Percentiles rank a stretch among this genome's conserved stretches.
phyloP scores from a whole-genome alignment of 2,797 vertebrate genomes.

The Pygocentrus nattereri region DNA sequence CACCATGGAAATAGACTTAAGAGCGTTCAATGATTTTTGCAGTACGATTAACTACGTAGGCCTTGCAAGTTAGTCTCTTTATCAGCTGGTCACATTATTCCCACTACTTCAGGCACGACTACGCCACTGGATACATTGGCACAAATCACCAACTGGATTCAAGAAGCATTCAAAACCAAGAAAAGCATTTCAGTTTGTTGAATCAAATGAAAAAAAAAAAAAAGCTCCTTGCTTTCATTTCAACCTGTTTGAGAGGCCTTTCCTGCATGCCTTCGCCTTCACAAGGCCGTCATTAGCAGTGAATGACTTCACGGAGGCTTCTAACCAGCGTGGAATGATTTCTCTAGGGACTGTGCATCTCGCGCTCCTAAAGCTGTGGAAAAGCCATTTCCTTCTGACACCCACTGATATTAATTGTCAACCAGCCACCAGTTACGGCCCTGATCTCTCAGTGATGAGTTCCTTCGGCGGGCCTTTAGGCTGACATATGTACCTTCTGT shows the following conservation, averaged over 20 bases:
- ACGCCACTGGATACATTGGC: neutral
- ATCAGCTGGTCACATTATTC: too few species aligned
- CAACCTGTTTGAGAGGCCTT: neutral
- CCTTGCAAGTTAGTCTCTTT: too few species aligned
- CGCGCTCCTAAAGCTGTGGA: conserved; percentile 64
- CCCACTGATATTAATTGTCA: conserved; percentile 78
- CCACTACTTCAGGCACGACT: too few species aligned
- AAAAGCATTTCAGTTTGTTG: neutral
- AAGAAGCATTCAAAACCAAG: too few species aligned
- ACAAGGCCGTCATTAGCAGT: conserved; percentile 66
- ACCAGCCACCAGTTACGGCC: conserved; percentile 55
- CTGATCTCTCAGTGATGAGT: conserved; percentile 59
- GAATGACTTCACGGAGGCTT: conserved; percentile 69
- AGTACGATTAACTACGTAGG: too few species aligned
- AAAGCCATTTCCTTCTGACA: conserved; percentile 66
- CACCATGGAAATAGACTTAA: too few species aligned
- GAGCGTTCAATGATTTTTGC: too few species aligned
- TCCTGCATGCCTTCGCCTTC: conserved; percentile 21
- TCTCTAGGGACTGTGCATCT: conserved; percentile 70
- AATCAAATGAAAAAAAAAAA: neutral
- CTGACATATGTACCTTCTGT: conserved; percentile 30
- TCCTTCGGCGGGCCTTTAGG: conserved; percentile 24
- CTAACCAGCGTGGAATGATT: conserved; percentile 48
- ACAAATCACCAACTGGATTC: neutral
- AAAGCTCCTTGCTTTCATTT: neutral